Conservation (phyloP, 2,797 vertebrate genomes). For the Phoxinus dragarum region DNA sequence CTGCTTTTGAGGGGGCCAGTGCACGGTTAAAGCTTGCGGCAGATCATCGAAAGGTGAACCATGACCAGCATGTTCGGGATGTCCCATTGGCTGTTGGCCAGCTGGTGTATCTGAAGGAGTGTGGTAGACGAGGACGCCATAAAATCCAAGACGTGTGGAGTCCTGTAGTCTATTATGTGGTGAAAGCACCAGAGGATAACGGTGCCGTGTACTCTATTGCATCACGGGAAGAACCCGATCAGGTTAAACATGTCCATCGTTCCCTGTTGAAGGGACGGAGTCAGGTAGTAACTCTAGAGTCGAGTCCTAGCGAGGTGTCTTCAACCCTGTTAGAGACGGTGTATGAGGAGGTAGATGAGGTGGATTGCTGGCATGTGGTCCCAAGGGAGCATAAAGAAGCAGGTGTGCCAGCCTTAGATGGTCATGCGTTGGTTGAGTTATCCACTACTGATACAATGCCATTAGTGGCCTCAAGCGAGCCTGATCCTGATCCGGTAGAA, state of each 20-base stretch:
- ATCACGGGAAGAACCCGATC: neutral
- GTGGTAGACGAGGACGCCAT: neutral
- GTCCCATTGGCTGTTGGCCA: neutral
- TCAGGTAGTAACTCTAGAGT: no score
- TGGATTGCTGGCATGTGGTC: no score
- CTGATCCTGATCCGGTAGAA: no score
- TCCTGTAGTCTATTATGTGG: neutral
- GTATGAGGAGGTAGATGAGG: no score
- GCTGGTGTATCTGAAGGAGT: neutral
- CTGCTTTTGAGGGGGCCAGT: neutral
- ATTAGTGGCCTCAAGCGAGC: no score
- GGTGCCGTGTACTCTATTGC: neutral
- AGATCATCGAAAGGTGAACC: neutral
- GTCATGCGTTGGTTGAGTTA: no score
- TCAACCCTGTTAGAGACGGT: accelerated
- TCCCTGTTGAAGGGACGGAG: no score
- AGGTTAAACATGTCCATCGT: no score
- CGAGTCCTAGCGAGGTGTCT: no score
- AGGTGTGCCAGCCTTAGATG: no score
- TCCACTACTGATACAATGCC: no score
- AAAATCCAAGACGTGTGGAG: neutral
- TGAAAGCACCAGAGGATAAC: neutral
- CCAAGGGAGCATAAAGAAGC: no score
- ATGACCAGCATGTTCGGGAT: neutral
- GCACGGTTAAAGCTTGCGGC: neutral